Evolutionary conservation across 1,140 invertebrate genomes (phyloP), one percentile per base, ranked within the genome.

Genomic region (Agrilus planipennis): DNA sequence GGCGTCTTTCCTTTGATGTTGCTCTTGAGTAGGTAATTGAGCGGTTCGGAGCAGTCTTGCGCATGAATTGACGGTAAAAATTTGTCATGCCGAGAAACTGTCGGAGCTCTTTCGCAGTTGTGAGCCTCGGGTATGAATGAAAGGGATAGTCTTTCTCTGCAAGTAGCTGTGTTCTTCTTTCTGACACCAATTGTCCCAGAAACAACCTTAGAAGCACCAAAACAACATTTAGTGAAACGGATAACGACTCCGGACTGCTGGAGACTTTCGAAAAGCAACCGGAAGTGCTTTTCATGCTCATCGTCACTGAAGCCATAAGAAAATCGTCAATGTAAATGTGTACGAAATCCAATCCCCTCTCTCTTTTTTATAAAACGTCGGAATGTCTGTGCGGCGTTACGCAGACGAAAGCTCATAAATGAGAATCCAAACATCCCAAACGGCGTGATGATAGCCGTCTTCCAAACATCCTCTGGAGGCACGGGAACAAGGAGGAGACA

Each of bases 21-120:
- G 9, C 50, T 47, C 34, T 46, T 48, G 0, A 46, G 23, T 11
- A 48, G 45, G 4, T 44, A 38, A n/a, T 50, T 22, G 0, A 57
- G 41, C 1, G 19, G 31, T 2, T 39, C 42, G 44, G 56, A 56
- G 60, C 55, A 6, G 54, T 53, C 6, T 39, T 46, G 3, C 49
- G 58, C 15, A 63, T 41, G 34, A 44, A 53, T 2, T 49, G 18
- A 1, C 57, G 28, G 22, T 61, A 62, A 39, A 53, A 60, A 41
- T 63, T 58, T 1, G 57, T 12, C 41, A 62, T 51, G 2, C 53
- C 59, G 4, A 60, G 35, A 42, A 63, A 61, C 6, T 51, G 35
- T 7, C 56, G 34, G 0, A 60, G 30, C 25, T 61, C 16, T 14
- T 46, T 34, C 1, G 55, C 36, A 4, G 43, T 45, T 27, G 20